Evolutionary conservation across 2,797 vertebrate genomes (phyloP).

Genomic region (Heliangelus exortis): DNA sequence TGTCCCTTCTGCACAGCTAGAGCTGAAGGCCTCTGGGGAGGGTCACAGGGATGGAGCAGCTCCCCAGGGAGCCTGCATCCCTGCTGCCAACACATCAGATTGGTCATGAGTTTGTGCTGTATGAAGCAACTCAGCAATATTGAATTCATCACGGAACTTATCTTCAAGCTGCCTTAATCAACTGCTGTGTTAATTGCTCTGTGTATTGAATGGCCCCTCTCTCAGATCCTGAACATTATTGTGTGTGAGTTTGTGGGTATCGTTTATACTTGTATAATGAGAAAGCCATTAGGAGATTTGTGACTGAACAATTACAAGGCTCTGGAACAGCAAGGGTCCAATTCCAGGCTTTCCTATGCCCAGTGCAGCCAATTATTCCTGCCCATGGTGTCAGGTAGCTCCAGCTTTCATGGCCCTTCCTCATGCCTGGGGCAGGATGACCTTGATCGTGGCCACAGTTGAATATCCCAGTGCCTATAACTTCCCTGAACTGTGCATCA

Average conservation of each 20-base stretch:
- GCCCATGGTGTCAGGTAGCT: neutral
- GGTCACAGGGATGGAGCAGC: neutral
- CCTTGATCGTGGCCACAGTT: neutral
- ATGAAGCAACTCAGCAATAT: neutral
- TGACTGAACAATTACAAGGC: neutral
- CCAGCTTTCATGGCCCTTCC: neutral
- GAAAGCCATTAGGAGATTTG: slow-evolving; percentile 12
- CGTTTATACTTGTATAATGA: neutral
- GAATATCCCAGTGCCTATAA: neutral
- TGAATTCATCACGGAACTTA: slow-evolving; percentile 21
- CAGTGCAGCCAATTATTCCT: neutral
- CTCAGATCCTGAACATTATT: slow-evolving; percentile 40
- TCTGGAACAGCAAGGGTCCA: neutral
- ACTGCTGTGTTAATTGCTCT: slow-evolving; percentile 60
- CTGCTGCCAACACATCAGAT: neutral
- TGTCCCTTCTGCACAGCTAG: neutral
- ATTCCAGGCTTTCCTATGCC: neutral
- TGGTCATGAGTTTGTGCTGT: neutral
- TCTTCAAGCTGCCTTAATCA: slow-evolving; percentile 34
- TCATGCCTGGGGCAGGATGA: neutral
- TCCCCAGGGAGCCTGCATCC: neutral
- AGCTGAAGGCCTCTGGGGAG: neutral
- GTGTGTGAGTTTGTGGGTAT: neutral
- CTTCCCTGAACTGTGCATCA: neutral
- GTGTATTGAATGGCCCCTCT: slow-evolving; percentile 30